These are phyloP conservation scores for Pelvicachromis taeniatus DNA, from an alignment of 2,113 vertebrate genomes.

Conservation along the genomic window DNA sequence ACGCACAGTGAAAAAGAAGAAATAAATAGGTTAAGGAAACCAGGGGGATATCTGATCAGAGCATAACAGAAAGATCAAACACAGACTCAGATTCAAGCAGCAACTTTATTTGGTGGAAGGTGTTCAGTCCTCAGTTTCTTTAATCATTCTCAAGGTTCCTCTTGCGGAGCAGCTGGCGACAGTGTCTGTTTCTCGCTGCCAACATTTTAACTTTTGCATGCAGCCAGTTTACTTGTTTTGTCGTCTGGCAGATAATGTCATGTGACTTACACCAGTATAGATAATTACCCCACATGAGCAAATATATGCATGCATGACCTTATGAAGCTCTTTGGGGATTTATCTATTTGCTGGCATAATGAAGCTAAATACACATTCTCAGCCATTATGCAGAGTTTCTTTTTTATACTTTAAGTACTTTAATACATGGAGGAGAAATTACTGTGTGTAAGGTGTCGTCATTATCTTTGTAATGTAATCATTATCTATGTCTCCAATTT, in stretches of 20 bases:
- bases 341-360: background rate
- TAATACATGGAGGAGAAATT: background rate
- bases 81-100: background rate
- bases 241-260: background rate
- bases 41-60: background rate
- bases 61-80: background rate
- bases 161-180: background rate
- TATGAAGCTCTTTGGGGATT: background rate
- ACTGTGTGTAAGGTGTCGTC: background rate
- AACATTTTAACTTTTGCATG: background rate
- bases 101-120: background rate
- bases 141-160: background rate
- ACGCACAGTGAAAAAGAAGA: background rate
- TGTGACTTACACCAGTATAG: background rate
- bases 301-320: background rate
- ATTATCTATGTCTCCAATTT: background rate
- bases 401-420: background rate
- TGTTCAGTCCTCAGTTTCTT: background rate
- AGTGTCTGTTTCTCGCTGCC: background rate
- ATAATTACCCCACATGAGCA: background rate
- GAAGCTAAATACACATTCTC: background rate
- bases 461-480: background rate
- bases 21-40: background rate
- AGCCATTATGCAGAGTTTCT: background rate
- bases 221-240: background rate